Base-by-base conservation (phyloP, 92 coral and sea anemone species). In the Bergia sp. region DNA sequence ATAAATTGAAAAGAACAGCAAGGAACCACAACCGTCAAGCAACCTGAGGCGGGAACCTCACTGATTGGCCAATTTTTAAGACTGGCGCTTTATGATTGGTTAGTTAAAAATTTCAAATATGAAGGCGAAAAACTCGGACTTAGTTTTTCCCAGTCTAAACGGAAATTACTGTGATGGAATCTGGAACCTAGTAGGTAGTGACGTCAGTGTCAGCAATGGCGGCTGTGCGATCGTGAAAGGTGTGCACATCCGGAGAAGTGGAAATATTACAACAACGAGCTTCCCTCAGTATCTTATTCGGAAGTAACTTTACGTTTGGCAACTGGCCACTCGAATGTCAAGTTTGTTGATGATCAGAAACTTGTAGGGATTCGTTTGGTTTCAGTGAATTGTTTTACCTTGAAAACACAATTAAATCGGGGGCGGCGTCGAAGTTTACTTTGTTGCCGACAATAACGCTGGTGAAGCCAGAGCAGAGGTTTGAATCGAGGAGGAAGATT, bases 181-280 rank as follows among this genome's bases (percentile, higher is more conserved):
- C 79, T 84, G 87, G 87, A 71, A 37, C 78, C 12, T 37, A 84
- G 39, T 5, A 71, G 79, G 41, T 45, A 58, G 87, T 69, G 61
- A 84, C 87, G 65, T 84, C 78, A 69, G 87, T 69, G 87, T 84
- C 43, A 43, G 79, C 67, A 84, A 84, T 84, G 87, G 87, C 87
- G 87, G 87, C 87, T 44, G 87, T 71, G 87, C 41, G 87, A 84
- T 29, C 39, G 29, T 55, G 66, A 84, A 82, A 84, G 87, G 87
- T 84, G 87, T 84, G 87, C 87, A 84, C 87, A 84, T 84, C 87
- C 87, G 87, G 87, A 84, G 69, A 72, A 65, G 41, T 43, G 36
- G 87, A 84, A 43, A 84, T 37, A 84, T 84, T 64, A 72, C 77
- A 84, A 29, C 78, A 84, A 45, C 64, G 12, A 84, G 79, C 37